A percentile compares a stretch with the other conserved stretches of the same genome.
phyloP scores from a whole-genome alignment of 1,140 invertebrate species.

The Neodiprion lecontei region DNA sequence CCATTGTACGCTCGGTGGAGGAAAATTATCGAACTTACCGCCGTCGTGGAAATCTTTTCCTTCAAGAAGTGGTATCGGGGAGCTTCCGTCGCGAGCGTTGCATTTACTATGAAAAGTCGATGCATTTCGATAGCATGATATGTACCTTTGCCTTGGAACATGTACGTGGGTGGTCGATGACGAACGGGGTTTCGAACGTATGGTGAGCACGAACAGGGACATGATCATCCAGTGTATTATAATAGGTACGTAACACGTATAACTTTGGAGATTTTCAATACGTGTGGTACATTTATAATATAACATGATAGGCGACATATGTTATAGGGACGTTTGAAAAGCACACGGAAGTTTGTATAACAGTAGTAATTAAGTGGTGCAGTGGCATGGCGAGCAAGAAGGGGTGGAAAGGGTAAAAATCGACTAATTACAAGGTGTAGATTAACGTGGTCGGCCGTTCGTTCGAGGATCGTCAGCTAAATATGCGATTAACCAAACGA shows the following conservation, averaged over 20 bases:
- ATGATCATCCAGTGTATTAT: not conserved
- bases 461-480: not conserved
- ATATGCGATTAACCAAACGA: too few relatives aligned
- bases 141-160: not conserved
- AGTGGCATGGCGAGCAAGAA: constrained; percentile 5
- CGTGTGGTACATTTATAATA: not conserved
- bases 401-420: not conserved
- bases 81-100: too few relatives aligned
- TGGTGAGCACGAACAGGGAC: not conserved
- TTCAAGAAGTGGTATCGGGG: too few relatives aligned
- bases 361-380: not conserved
- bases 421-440: constrained; percentile 1
- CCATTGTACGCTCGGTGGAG: too few relatives aligned
- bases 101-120: not conserved
- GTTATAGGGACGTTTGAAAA: constrained; percentile 8
- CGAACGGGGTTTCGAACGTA: not conserved
- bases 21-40: too few relatives aligned
- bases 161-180: not conserved
- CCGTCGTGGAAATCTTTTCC: too few relatives aligned
- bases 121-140: not conserved
- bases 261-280: not conserved
- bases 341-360: constrained; percentile 6
- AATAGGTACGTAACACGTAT: not conserved
- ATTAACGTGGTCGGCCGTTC: not conserved
- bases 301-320: not conserved